Base-by-base conservation (phyloP, 2,113 vertebrate genomes). In the Paramisgurnus dabryanus region DNA sequence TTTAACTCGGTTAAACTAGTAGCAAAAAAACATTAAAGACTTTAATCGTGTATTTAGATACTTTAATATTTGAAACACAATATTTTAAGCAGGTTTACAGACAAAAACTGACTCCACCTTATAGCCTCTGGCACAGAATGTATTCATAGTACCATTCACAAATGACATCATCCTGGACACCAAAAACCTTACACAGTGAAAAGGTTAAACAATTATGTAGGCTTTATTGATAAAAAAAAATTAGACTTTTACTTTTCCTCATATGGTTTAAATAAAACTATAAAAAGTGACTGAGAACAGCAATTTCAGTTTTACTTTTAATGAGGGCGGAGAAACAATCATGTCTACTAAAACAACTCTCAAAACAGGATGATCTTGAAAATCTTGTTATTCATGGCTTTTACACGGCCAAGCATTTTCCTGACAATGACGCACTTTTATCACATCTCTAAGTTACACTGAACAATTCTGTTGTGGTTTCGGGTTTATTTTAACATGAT, bases 401-500 rank as follows among this genome's bases (percentile, higher is more conserved):
- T 57, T 41, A 60, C 4, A 11, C 4, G 17, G 47, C 5, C 6
- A 10, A 6, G 34, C 40, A 55, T 9, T 70, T 70, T 4, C 2
- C 13, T 55, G 15, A 13, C 17, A 34, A 34, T 34, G 27, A 11
- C 50, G 55, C 4, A 1, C 10, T 71, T 71, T 43, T 43, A 57
- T 50, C 15, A 73, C 45, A 50, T 43, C 6, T 60, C 58, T 72
- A 5, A 58, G 4, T 43, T 74, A 60, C n/a, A 60, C 55, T 1
- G 3, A 57, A 18, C 17, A 57, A n/a, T 13, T 73, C 6, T 45
- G 39, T 60, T 17, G 17, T 22, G 3, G 5, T 45, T 73, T 6
- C n/a, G 3, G 57, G n/a, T 43, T 34, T 64, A 27, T 55, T 79
- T 18, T 79, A 79, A 49, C 77, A 79, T 79, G 57, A 79, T 79